Conservation (phyloP, 2,797 vertebrate genomes). For the Macropus fuliginosus region DNA sequence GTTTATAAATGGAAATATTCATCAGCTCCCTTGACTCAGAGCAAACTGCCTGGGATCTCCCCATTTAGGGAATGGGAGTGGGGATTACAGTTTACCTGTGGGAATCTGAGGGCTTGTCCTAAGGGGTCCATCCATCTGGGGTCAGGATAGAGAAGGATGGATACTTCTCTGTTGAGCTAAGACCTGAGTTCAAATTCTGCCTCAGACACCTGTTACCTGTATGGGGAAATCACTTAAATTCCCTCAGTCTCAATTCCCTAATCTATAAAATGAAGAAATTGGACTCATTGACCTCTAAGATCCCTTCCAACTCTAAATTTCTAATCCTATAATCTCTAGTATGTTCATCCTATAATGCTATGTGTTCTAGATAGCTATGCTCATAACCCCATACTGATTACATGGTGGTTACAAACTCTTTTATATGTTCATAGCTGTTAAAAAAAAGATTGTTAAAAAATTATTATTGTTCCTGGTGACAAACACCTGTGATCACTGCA, state of each 20-base stretch:
- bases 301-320: background rate
- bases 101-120: background rate
- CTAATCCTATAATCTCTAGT: background rate
- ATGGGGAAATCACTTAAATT: background rate
- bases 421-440: background rate
- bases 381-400: background rate
- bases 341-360: background rate
- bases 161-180: background rate
- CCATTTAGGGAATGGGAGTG: background rate
- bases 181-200: background rate
- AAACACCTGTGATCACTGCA: background rate
- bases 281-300: background rate
- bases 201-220: background rate
- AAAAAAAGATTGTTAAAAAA: background rate
- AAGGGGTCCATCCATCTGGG: background rate
- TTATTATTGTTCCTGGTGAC: background rate
- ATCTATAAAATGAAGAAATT: background rate
- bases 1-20: conserved; percentile 51
- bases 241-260: background rate
- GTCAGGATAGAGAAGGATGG: background rate
- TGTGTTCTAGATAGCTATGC: background rate
- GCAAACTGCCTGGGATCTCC: conserved; percentile 2
- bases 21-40: conserved; percentile 29
- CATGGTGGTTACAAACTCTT: background rate
- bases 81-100: background rate